These are phyloP conservation scores for Sycophila sp. DNA, from an alignment of 1,140 invertebrate species.

Conservation along the genomic window DNA sequence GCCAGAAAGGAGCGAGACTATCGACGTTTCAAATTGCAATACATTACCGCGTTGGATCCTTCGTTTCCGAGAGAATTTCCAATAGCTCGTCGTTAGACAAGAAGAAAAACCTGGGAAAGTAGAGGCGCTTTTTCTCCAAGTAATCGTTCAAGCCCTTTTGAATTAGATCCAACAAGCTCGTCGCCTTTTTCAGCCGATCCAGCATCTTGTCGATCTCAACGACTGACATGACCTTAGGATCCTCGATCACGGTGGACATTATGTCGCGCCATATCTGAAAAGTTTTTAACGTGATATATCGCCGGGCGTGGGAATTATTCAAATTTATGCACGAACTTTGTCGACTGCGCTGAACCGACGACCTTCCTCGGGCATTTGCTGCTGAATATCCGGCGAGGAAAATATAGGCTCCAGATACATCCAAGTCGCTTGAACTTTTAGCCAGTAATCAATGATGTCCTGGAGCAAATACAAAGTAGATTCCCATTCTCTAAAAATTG, in stretches of 20 bases:
- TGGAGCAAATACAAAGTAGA: slow-evolving; percentile 79
- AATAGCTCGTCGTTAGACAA: slow-evolving; percentile 96
- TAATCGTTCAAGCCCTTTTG: slow-evolving; percentile 94
- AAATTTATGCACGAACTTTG: slow-evolving; percentile 76
- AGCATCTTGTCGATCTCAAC: slow-evolving; percentile 94
- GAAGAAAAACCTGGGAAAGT: slow-evolving; percentile 97
- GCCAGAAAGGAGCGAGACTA: too few relatives aligned
- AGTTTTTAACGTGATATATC: too few relatives aligned
- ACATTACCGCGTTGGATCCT: slow-evolving; percentile 87
- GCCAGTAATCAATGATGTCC: slow-evolving; percentile 96
- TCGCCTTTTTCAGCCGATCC: slow-evolving; percentile 90
- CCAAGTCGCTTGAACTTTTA: slow-evolving; percentile 96
- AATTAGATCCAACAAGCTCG: slow-evolving; percentile 86
- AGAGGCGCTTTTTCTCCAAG: slow-evolving; percentile 94
- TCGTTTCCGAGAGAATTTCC: slow-evolving; percentile 96
- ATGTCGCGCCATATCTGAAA: slow-evolving; percentile 93
- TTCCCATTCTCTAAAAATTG: slow-evolving; percentile 79
- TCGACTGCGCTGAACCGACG: slow-evolving; percentile 90
- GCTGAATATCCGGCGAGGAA: slow-evolving; percentile 96
- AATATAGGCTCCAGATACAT: slow-evolving; percentile 98
- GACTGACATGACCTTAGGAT: slow-evolving; percentile 85
- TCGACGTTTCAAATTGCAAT: too few relatives aligned
- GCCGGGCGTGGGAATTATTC: too few relatives aligned
- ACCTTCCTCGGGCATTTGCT: slow-evolving; percentile 93
- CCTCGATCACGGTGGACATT: slow-evolving; percentile 84